Evolutionary conservation across 2,113 vertebrate species (phyloP).

Genomic region (Chloropsis cyanopogon): DNA sequence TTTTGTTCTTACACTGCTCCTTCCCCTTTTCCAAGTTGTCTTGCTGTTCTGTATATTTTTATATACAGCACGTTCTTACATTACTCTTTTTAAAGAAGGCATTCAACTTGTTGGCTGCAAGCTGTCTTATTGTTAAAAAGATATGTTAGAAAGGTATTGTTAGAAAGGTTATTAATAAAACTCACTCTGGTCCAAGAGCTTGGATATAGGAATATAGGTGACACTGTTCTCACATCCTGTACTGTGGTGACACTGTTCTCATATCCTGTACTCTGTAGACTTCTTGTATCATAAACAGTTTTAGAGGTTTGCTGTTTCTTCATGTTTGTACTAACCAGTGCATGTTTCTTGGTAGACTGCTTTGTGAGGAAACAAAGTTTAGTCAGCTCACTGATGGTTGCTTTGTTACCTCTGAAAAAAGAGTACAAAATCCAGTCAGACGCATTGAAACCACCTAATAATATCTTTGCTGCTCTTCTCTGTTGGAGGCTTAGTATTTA

Average conservation of each 20-base stretch:
- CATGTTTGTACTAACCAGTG: not conserved
- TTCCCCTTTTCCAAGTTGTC: not conserved
- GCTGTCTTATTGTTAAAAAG: not conserved
- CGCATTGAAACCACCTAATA: not conserved
- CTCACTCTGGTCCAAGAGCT: not conserved
- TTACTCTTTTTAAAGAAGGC: not conserved
- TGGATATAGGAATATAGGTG: not conserved
- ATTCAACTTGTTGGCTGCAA: not conserved
- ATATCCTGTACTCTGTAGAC: not conserved
- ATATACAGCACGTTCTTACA: not conserved
- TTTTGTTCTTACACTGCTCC: not conserved
- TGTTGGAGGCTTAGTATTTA: not conserved
- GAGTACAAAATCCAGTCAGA: not conserved
- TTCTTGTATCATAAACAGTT: not conserved
- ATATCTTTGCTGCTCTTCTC: not conserved
- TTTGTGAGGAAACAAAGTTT: not conserved
- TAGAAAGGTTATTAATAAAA: conserved; percentile 29
- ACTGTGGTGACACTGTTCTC: not conserved
- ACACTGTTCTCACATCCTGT: not conserved
- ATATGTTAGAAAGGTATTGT: too few species aligned
- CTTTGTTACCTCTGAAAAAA: not conserved
- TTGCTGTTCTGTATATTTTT: conserved; percentile 10
- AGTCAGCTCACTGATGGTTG: not conserved
- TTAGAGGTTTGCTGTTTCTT: not conserved
- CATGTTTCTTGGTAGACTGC: not conserved